Evolutionary conservation across 2,888 invertebrate species (phyloP).

Genomic region (Thyatira batis): DNA sequence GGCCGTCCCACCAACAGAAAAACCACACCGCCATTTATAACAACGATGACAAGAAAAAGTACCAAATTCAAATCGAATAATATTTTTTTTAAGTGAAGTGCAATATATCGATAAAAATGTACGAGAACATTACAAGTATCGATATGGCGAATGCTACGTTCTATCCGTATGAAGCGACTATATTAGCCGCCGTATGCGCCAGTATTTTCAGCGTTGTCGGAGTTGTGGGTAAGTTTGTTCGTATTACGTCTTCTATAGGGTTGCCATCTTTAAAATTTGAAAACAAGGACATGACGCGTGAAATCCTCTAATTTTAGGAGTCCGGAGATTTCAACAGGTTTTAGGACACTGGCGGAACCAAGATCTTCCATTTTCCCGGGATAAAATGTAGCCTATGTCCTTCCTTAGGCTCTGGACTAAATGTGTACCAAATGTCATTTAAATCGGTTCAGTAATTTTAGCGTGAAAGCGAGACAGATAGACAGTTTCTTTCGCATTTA

Average conservation of each 20-base stretch:
- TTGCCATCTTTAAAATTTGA: too few species aligned
- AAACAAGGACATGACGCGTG: too few species aligned
- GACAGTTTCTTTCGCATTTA: too few species aligned
- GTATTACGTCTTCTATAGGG: conserved; percentile 9
- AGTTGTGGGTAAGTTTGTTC: conserved; percentile 85
- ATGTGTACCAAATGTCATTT: too few species aligned
- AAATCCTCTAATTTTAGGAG: too few species aligned
- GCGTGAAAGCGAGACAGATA: too few species aligned
- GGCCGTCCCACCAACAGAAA: background rate
- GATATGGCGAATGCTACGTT: conserved; percentile 58
- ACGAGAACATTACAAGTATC: conserved; percentile 47
- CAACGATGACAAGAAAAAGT: conserved; percentile 46
- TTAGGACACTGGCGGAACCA: too few species aligned
- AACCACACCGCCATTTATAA: conserved; percentile 28
- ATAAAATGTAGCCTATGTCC: too few species aligned
- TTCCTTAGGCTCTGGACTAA: too few species aligned
- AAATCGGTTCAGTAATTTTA: too few species aligned
- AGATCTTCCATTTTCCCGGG: too few species aligned
- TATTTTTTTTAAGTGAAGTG: conserved; percentile 42
- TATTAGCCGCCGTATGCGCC: conserved; percentile 90
- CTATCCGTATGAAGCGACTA: conserved; percentile 88
- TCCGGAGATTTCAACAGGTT: too few species aligned
- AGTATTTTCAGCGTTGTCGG: conserved; percentile 90
- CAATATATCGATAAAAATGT: conserved; percentile 32
- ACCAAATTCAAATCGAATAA: conserved; percentile 31